Conservation (phyloP, 2,888 invertebrate species). For the Dicyrtoma fusca region DNA sequence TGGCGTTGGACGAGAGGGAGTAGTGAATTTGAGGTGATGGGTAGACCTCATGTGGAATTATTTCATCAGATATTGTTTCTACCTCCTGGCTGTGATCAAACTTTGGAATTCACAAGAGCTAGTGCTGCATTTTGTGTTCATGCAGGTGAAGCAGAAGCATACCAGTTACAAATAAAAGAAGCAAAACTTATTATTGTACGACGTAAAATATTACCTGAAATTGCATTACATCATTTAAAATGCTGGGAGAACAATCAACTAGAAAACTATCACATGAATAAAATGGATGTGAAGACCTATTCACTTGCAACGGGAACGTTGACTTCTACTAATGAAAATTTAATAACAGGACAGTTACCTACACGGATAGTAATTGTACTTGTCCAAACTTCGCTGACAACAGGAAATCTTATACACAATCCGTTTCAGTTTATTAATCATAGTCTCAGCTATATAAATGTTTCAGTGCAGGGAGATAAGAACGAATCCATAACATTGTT, state of each 20-base stretch:
- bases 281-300: constrained; percentile 35
- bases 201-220: constrained; percentile 35
- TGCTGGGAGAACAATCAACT: constrained; percentile 29
- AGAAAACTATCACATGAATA: constrained; percentile 30
- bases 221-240: constrained; percentile 35
- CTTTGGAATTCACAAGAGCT: constrained; percentile 27
- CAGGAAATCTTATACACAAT: constrained; percentile 10
- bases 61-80: constrained; percentile 35
- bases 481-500: background rate
- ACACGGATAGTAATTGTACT: constrained; percentile 40
- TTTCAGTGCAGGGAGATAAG: constrained; percentile 11
- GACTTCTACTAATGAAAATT: constrained; percentile 31
- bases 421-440: constrained; percentile 21
- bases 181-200: constrained; percentile 30
- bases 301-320: constrained; percentile 38
- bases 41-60: constrained; percentile 38
- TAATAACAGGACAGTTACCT: constrained; percentile 37
- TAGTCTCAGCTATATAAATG: constrained; percentile 13
- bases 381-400: constrained; percentile 18
- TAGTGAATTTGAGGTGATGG: constrained; percentile 40
- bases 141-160: background rate
- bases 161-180: constrained; percentile 32
- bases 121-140: constrained; percentile 35
- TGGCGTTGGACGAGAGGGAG: constrained; percentile 17
- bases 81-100: constrained; percentile 40